Conservation (phyloP, 1,140 invertebrate genomes). For the Zaprionus africanus region DNA sequence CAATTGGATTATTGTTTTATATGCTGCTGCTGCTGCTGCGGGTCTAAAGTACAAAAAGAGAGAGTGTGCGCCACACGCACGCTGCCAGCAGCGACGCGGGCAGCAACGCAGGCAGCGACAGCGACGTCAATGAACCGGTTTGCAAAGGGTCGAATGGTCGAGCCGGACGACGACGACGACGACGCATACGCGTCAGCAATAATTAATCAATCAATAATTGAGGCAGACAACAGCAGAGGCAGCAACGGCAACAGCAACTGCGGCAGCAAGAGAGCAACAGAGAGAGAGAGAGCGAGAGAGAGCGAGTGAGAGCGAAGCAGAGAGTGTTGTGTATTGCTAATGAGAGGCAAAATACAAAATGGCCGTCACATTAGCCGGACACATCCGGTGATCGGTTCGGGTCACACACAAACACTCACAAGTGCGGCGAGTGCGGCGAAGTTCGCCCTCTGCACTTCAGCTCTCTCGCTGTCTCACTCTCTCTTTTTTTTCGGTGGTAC, state of each 20-base stretch:
- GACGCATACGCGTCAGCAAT: conserved; percentile 80
- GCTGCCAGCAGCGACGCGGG: conserved; percentile 36
- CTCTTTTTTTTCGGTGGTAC: not conserved
- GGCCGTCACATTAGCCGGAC: conserved; percentile 74
- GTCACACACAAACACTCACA: conserved; percentile 41
- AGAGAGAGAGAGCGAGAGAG: conserved; percentile 2
- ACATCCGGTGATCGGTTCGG: conserved; percentile 66
- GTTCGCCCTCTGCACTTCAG: conserved; percentile 6
- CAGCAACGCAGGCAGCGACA: not conserved
- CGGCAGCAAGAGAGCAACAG: conserved; percentile 41
- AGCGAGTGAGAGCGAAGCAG: not conserved
- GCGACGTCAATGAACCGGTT: conserved; percentile 77
- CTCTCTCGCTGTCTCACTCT: conserved; percentile 1
- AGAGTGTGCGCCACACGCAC: conserved; percentile 72
- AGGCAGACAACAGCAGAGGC: conserved; percentile 35
- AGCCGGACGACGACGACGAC: conserved; percentile 63
- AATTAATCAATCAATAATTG: conserved; percentile 83
- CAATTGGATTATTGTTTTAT: conserved; percentile 62
- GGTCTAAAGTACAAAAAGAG: conserved; percentile 56
- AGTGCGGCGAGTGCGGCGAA: conserved; percentile 1
- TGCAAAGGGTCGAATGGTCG: conserved; percentile 65
- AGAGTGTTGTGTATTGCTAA: conserved; percentile 48
- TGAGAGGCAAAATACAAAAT: conserved; percentile 75
- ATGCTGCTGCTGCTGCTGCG: not conserved
- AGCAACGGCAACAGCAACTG: conserved; percentile 22